Conservation (phyloP, 2,113 vertebrate genomes). For the Hyla sarda region DNA sequence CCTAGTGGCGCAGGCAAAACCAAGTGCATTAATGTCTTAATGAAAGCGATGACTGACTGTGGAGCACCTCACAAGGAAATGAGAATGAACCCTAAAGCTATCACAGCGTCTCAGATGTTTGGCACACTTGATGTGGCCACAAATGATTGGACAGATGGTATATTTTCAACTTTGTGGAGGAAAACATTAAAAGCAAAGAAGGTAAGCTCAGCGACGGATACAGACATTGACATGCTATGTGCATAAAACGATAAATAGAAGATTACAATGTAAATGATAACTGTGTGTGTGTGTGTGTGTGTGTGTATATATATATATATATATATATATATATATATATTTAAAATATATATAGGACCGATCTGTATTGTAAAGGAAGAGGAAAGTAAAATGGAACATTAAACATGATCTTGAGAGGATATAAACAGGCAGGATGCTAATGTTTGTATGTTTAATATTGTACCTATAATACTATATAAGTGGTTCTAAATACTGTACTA, state of each 20-base stretch:
- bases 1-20: slow-evolving; percentile 85
- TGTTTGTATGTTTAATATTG: not conserved
- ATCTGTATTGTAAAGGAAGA: not conserved
- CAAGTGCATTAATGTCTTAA: slow-evolving; percentile 80
- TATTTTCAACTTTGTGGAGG: slow-evolving; percentile 87
- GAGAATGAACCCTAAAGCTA: slow-evolving; percentile 89
- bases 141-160: slow-evolving; percentile 88
- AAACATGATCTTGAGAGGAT: not conserved
- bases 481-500: too few species aligned
- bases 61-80: slow-evolving; percentile 82
- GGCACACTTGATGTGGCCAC: slow-evolving; percentile 84
- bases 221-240: not conserved
- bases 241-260: too few species aligned
- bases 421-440: not conserved
- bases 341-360: not conserved
- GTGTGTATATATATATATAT: not conserved
- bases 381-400: not conserved
- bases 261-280: not conserved
- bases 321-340: not conserved
- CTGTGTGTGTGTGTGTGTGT: not conserved
- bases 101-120: slow-evolving; percentile 88
- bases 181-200: slow-evolving; percentile 86
- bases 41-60: slow-evolving; percentile 84
- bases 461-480: too few species aligned
- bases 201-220: slow-evolving; percentile 64